phyloP scores from a whole-genome alignment of 2,888 invertebrate genomes.

The Diaperis boleti region DNA sequence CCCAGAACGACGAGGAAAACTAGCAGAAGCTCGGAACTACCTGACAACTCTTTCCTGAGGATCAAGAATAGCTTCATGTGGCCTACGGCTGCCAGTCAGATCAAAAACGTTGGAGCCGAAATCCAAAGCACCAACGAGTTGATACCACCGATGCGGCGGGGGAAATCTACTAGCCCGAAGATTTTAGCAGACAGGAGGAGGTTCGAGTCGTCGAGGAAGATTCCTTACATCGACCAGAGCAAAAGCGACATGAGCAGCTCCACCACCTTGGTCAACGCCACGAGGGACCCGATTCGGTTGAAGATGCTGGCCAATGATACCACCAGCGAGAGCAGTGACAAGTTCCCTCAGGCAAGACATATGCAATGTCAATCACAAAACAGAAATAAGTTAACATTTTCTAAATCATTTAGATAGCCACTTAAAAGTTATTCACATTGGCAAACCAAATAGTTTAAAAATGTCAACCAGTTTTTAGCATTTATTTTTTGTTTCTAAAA shows the following conservation, averaged over 20 bases:
- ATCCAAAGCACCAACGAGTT: constrained; percentile 53
- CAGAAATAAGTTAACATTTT: too few relatives aligned
- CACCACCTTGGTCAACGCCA: constrained; percentile 20
- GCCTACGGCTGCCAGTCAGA: constrained; percentile 61
- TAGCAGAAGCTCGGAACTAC: neutral
- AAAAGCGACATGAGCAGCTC: constrained; percentile 32
- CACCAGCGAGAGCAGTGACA: constrained; percentile 24
- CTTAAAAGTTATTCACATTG: too few relatives aligned
- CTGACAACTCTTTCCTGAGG: constrained; percentile 7
- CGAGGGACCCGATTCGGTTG: constrained; percentile 5
- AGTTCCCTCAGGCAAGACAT: constrained; percentile 21
- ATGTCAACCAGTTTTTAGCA: too few relatives aligned
- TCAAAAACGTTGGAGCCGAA: constrained; percentile 58
- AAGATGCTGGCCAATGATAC: constrained; percentile 5
- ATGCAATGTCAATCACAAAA: too few relatives aligned
- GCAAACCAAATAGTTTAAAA: too few relatives aligned
- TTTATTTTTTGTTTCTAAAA: too few relatives aligned
- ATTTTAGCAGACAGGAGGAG: constrained; percentile 7
- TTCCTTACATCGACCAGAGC: constrained; percentile 56
- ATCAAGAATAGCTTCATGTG: constrained; percentile 58
- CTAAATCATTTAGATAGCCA: too few relatives aligned
- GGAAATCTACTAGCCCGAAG: constrained; percentile 58
- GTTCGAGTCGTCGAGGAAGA: constrained; percentile 38
- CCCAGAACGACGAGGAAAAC: neutral
- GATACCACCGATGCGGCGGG: constrained; percentile 57